These are phyloP conservation scores for Trachythela sp. DNA, from an alignment of 64 coral and sea anemone genomes.

Conservation along the genomic window DNA sequence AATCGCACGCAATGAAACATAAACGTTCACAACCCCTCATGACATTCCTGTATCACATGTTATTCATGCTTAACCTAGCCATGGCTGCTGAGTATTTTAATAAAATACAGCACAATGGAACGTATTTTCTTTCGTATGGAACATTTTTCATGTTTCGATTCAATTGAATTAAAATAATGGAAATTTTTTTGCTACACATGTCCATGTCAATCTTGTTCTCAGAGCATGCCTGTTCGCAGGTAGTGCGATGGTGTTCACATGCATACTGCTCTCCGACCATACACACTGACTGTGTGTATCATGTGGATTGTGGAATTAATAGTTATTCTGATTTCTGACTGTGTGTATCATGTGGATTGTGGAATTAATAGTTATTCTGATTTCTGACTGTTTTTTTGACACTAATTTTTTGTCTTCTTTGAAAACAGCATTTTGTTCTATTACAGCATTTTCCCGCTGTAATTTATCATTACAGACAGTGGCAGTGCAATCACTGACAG, in stretches of 20 bases:
- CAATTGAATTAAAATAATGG: not conserved
- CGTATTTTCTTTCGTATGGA: not conserved
- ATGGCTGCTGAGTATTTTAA: not conserved
- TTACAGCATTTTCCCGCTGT: not conserved
- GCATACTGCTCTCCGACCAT: too few relatives aligned
- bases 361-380: too few relatives aligned
- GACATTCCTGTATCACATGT: not conserved
- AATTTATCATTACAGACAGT: not conserved
- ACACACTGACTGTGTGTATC: too few relatives aligned
- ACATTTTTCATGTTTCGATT: not conserved
- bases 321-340: too few relatives aligned
- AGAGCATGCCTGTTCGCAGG: too few relatives aligned
- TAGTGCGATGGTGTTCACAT: not conserved
- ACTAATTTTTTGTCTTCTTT: not conserved
- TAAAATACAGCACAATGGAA: not conserved
- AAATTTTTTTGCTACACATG: too few relatives aligned
- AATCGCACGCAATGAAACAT: not conserved
- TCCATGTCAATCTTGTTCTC: not conserved
- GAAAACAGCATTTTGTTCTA: not conserved
- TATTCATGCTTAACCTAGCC: not conserved
- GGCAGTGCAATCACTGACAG: not conserved
- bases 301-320: too few relatives aligned
- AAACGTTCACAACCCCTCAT: not conserved
- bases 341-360: too few relatives aligned
- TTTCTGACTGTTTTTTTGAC: too few relatives aligned